Evolutionary conservation across 1,140 invertebrate genomes (phyloP).

Genomic region (Colletes latitarsis): DNA sequence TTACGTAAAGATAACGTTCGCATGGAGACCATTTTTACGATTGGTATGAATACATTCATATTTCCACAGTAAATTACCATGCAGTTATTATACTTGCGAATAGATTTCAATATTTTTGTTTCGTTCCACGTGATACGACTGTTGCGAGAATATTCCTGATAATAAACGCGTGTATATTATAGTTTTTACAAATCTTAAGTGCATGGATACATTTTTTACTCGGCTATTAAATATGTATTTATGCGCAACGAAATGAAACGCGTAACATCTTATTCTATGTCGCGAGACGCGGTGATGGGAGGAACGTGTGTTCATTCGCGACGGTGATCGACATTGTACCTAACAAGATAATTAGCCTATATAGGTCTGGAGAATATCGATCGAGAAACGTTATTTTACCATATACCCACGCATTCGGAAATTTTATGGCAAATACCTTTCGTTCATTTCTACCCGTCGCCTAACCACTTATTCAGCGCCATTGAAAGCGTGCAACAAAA

Average conservation of each 20-base stretch:
- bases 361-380: neutral
- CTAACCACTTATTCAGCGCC: constrained; percentile 17
- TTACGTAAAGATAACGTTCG: constrained; percentile 8
- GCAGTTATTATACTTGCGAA: neutral
- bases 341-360: neutral
- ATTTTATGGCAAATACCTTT: neutral
- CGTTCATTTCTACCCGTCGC: neutral
- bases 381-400: no score
- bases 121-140: no score
- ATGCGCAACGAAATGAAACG: neutral
- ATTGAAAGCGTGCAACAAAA: constrained; percentile 36
- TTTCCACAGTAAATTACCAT: neutral
- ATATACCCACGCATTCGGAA: neutral
- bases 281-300: neutral
- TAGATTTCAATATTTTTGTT: neutral
- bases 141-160: neutral
- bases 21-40: neutral
- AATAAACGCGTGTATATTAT: neutral
- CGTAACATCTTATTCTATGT: neutral
- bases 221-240: no score
- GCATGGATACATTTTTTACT: neutral
- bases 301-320: neutral
- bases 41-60: neutral
- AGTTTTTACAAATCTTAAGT: neutral
- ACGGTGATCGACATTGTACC: neutral